phyloP scores from a whole-genome alignment of 2,797 vertebrate species.

The Enteromius radiatus region DNA sequence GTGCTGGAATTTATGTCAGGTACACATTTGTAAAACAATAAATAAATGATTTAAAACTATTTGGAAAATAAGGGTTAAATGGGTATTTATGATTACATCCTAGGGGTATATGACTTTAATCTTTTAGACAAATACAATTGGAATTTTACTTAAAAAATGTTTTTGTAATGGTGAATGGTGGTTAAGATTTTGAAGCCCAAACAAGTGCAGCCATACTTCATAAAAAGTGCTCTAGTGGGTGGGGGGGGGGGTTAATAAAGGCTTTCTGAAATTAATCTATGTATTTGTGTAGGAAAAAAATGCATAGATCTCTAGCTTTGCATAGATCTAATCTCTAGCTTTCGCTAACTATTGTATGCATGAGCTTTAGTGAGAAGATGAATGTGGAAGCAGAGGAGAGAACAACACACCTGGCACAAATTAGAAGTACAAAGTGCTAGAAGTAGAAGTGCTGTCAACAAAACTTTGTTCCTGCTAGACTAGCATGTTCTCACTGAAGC shows the following conservation, averaged over 20 bases:
- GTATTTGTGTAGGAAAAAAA: not conserved
- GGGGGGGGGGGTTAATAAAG: not conserved
- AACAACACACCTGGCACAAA: no score
- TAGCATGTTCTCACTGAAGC: no score
- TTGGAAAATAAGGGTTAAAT: not conserved
- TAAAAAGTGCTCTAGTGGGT: not conserved
- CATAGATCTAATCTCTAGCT: no score
- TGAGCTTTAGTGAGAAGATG: no score
- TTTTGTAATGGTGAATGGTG: not conserved
- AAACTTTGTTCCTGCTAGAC: no score
- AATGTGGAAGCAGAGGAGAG: no score
- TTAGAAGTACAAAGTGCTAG: no score
- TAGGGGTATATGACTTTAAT: not conserved
- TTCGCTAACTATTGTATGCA: no score
- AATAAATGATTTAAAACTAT: not conserved
- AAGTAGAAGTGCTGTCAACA: no score
- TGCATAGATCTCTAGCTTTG: no score
- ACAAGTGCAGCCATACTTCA: not conserved
- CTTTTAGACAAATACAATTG: not conserved
- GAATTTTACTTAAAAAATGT: not conserved
- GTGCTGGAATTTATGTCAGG: slow-evolving; percentile 71
- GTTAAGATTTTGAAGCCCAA: not conserved
- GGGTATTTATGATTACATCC: not conserved
- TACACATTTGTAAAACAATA: slow-evolving; percentile 40
- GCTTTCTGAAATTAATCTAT: not conserved